Conservation (phyloP, 2,888 invertebrate species). For the Vandiemenella viatica region DNA sequence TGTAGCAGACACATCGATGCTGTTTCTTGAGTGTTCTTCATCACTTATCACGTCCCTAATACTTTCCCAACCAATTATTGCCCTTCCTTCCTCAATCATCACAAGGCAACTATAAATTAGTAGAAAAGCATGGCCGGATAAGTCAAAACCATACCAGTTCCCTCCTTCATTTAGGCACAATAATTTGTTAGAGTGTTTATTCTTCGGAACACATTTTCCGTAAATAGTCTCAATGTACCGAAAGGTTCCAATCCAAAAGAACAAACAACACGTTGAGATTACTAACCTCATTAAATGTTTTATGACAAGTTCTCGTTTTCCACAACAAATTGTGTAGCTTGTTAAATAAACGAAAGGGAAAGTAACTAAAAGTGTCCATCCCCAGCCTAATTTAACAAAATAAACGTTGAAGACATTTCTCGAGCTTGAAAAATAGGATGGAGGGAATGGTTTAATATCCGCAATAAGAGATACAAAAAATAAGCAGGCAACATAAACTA, state of each 20-base stretch:
- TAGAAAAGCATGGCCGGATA: constrained; percentile 93
- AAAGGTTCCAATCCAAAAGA: constrained; percentile 67
- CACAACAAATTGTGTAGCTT: constrained; percentile 69
- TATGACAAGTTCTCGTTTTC: constrained; percentile 50
- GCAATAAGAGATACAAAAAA: constrained; percentile 72
- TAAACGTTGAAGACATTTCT: constrained; percentile 82
- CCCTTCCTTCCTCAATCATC: constrained; percentile 81
- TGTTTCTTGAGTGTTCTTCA: constrained; percentile 58
- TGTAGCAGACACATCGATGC: constrained; percentile 33
- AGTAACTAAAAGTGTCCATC: constrained; percentile 75
- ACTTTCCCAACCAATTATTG: constrained; percentile 81
- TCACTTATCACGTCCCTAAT: constrained; percentile 68
- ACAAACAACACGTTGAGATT: constrained; percentile 80
- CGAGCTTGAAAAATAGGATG: constrained; percentile 78
- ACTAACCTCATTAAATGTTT: constrained; percentile 58
- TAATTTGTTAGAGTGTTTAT: constrained; percentile 40
- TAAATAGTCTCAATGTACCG: constrained; percentile 64
- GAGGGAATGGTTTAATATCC: constrained; percentile 70
- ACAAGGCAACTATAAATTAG: constrained; percentile 84
- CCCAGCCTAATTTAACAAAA: constrained; percentile 96
- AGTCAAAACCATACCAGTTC: constrained; percentile 86
- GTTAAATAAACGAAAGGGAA: constrained; percentile 69
- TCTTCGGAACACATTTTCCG: constrained; percentile 55
- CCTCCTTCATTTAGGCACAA: constrained; percentile 62
- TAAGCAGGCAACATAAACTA: constrained; percentile 65